Evolutionary conservation across 1,140 invertebrate genomes (phyloP), one percentile per base, ranked within the genome.

Genomic region (Hyles euphorbiae): DNA sequence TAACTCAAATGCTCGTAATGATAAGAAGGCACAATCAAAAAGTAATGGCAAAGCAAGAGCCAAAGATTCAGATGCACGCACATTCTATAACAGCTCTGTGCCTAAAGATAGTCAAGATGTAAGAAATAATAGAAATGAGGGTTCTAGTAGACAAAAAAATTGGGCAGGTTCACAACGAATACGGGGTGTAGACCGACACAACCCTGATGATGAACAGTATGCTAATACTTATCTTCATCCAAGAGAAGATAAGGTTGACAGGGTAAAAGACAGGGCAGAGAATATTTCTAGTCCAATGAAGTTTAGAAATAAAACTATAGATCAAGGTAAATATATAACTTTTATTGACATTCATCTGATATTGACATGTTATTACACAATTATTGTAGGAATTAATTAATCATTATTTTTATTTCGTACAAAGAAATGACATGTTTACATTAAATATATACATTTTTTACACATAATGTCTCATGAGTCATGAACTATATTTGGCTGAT

Each of bases 41-140:
- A 45, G 49, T 11, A 79, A 85, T 74, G 68, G 68, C 49, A 85
- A 82, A 66, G 50, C 70, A 59, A 87, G 80, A 62, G 74, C 67
- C 54, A 82, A 78, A 70, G 84, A 87, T 50, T 44, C 67, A 54
- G 78, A 83, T 53, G 65, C 67, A 56, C 67, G 77, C 7, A 83
- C 80, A 46, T 87, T 80, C 60, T 86, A 87, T 59, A 87, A 86
- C 66, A 87, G 82, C 66, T 65, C 72, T 40, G 77, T 78, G 11
- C 66, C 65, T 67, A 81, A 82, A 61, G 72, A 70, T 46, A 78
- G 74, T 56, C 78, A 85, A 49, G 79, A 86, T 67, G 69, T 74
- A 10, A 76, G 81, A 43, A 81, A 74, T 71, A 74, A 78, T 1
- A 78, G 72, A 56, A 74, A 68, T 10, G 80, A 85, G 56, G 53